These are phyloP conservation scores for Cottus gobio DNA, from an alignment of 2,113 vertebrate genomes.

Conservation along the genomic window DNA sequence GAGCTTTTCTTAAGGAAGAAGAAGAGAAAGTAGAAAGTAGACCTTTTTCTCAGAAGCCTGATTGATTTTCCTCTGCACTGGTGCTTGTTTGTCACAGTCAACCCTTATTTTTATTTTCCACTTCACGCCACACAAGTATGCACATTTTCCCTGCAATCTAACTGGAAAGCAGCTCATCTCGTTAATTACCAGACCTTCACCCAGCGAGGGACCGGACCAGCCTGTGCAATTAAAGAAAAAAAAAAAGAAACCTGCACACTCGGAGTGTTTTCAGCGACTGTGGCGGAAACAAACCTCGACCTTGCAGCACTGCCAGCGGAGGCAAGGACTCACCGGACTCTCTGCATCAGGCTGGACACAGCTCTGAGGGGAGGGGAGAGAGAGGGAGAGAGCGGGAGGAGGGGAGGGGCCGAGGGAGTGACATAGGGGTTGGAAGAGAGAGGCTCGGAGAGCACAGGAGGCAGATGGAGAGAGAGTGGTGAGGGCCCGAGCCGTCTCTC, in stretches of 20 bases:
- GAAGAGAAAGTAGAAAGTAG: constrained; percentile 4
- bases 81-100: constrained; percentile 16
- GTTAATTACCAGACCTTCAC: constrained; percentile 33
- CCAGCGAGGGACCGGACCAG: not conserved
- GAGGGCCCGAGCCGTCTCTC: constrained; percentile 71
- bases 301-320: constrained; percentile 76
- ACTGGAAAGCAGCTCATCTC: constrained; percentile 28
- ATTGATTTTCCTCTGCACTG: constrained; percentile 19
- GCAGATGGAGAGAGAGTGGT: constrained; percentile 31
- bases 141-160: constrained; percentile 22
- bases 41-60: constrained; percentile 1
- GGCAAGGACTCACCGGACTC: constrained; percentile 29
- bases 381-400: constrained; percentile 27
- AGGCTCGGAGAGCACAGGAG: constrained; percentile 45
- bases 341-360: constrained; percentile 58
- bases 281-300: constrained; percentile 73
- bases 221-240: constrained; percentile 6
- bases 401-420: constrained; percentile 61
- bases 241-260: constrained; percentile 4
- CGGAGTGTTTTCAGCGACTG: not conserved
- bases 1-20: not conserved
- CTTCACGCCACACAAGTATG: constrained; percentile 16
- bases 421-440: constrained; percentile 36
- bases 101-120: constrained; percentile 20
- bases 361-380: constrained; percentile 45